Evolutionary conservation across 1,140 invertebrate species (phyloP).

Genomic region (Archivesica marissinica): DNA sequence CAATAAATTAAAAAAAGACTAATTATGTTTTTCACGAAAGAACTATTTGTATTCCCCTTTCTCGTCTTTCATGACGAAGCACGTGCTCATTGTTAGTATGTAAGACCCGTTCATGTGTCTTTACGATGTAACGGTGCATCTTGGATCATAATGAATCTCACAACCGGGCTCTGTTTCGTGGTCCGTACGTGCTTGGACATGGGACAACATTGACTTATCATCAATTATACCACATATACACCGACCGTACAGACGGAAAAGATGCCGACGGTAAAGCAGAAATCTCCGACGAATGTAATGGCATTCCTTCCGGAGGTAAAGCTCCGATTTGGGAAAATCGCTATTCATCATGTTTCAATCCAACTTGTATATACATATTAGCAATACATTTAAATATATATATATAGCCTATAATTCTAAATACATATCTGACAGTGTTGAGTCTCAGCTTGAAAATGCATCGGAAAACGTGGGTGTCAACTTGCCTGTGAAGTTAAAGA

Average conservation of each 20-base stretch:
- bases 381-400: too few relatives aligned
- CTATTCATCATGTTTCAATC: neutral
- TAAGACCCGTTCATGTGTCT: constrained; percentile 28
- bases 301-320: constrained; percentile 51
- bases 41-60: neutral
- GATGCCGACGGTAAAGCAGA: constrained; percentile 43
- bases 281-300: constrained; percentile 48
- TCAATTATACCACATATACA: constrained; percentile 45
- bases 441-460: too few relatives aligned
- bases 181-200: neutral
- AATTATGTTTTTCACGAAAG: too few relatives aligned
- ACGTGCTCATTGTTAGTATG: constrained; percentile 10
- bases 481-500: too few relatives aligned
- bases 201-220: constrained; percentile 9
- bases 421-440: too few relatives aligned
- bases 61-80: constrained; percentile 12
- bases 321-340: constrained; percentile 38
- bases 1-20: too few relatives aligned
- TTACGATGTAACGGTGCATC: constrained; percentile 25
- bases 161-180: constrained; percentile 48
- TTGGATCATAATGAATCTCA: constrained; percentile 45
- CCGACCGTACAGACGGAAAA: constrained; percentile 41
- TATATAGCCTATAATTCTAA: too few relatives aligned
- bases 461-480: too few relatives aligned
- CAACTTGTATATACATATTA: too few relatives aligned